phyloP scores from a whole-genome alignment of 92 coral and sea anemone species.

The Porites lobata region DNA sequence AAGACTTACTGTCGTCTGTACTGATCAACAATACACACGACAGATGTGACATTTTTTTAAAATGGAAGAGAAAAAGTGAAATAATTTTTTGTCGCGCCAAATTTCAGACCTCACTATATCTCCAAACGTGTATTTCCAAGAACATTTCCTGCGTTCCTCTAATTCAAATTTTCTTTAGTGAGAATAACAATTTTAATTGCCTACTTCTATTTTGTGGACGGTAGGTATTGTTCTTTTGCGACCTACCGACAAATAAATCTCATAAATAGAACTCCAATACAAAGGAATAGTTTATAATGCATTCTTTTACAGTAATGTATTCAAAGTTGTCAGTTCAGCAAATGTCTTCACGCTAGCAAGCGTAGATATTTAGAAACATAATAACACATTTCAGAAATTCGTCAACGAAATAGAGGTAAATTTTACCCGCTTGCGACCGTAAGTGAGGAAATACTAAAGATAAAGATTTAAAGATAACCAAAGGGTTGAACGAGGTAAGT shows the following conservation, averaged over 20 bases:
- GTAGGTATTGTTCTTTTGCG: conserved; percentile 26
- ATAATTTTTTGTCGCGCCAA: too few relatives aligned
- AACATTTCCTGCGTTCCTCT: neutral
- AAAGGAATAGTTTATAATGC: conserved; percentile 13
- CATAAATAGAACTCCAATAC: neutral
- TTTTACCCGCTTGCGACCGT: neutral
- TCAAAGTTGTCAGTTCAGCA: conserved; percentile 11
- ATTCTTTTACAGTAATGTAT: conserved; percentile 25
- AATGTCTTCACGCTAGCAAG: neutral
- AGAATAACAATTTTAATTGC: neutral
- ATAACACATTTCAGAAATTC: neutral
- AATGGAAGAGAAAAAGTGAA: too few relatives aligned
- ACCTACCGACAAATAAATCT: conserved; percentile 4
- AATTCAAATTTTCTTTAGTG: neutral
- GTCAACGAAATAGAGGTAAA: neutral
- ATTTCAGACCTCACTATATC: too few relatives aligned
- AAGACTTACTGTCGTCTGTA: neutral
- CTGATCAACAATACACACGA: neutral
- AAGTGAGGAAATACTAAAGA: neutral
- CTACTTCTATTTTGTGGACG: conserved; percentile 16
- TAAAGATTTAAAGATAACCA: neutral
- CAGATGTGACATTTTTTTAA: too few relatives aligned
- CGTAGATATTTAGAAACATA: conserved; percentile 10
- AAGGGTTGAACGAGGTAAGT: neutral
- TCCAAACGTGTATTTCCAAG: too few relatives aligned